Evolutionary conservation across 2,113 vertebrate species (phyloP), one percentile per base, ranked within the genome.

Genomic region (Phalacrocorax carbo): DNA sequence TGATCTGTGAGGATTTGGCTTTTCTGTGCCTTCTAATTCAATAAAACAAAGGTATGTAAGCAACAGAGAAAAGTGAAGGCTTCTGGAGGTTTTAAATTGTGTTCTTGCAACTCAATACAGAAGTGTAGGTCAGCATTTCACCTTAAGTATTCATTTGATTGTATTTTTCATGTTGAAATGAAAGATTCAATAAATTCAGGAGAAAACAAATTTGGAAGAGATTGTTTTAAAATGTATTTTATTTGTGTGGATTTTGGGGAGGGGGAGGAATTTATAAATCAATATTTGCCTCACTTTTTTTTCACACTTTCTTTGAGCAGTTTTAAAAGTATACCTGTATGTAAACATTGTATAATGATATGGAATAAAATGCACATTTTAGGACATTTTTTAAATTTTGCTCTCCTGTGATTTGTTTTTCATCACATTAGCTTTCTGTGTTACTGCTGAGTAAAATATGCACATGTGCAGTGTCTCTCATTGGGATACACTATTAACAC

Each of bases 331-430:
- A 97, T 98, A 97, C 98, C 98, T 98, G 95, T 98, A 98, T 98
- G 97, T 98, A 98, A 99, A 98, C 98, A 94, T 98, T 99, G 99
- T 99, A 99, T 97, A 99, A 98, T 99, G 98, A 98, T 98, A 98
- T 97, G 97, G 92, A 99, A 99, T 99, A 99, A 99, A 99, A 98
- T 98, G 98, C 98, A 98, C 98, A 97, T 97, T 99, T 97, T 98
- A 99, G 98, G 98, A 98, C 98, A 98, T 99, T 99, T 99, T 99
- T 98, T 98, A 97, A 98, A 97, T 87, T 69, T 86, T 95, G 96
- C 79, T 86, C 82, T 97, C 82, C 95, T 97, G 97, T 98, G 90
- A 9, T 98, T 96, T 97, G 77, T 95, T 96, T 94, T 73, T 36
- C 34, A 26, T 86, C 69, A 42, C 18, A 3, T 62, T 42, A 42